Evolutionary conservation across 2,113 vertebrate genomes (phyloP), one percentile per base, ranked within the genome.

Genomic region (Abramis brama): DNA sequence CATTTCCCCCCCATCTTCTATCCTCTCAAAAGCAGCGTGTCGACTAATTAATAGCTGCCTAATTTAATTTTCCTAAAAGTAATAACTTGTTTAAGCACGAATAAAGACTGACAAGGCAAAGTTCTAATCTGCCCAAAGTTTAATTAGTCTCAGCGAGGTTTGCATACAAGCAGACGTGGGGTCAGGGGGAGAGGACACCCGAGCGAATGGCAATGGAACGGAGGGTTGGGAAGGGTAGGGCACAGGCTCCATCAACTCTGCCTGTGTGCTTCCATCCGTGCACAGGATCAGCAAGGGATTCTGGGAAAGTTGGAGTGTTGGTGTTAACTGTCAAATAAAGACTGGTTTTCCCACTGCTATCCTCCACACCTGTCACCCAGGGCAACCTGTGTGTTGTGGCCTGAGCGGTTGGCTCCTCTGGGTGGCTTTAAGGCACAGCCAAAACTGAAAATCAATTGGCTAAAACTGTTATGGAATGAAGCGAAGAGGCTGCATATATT

Each of bases 11-110:
- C 82, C 59, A 66, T 87, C 60, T 66, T 71, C 57, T 57, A 79
- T 90, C 92, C 89, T 87, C 93, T 91, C 86, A 84, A 78, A 89
- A 87, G 91, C 92, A 79, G 52, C 30, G 91, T 92, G 93, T 93
- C 91, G 89, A 93, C 94, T 95, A 94, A 95, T 94, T 95, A 95
- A 95, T 95, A 94, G 94, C 90, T 88, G 89, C 91, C 93, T 95
- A 94, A 95, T 95, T 95, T 94, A 94, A 95, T 95, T 94, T 93
- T 90, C 92, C 89, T 88, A 92, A 94, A 94, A 94, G 93, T 94
- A 95, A 95, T 95, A 95, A 94, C 91, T 94, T 93, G 94, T 94
- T 95, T 94, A 94, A 94, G 92, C 90, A 89, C 89, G 93, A 94
- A 95, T 94, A 93, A 92, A 94, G 92, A 95, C 91, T 94, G 94